Conservation (phyloP, 2,888 invertebrate species). For the Ypsolopha sequella region DNA sequence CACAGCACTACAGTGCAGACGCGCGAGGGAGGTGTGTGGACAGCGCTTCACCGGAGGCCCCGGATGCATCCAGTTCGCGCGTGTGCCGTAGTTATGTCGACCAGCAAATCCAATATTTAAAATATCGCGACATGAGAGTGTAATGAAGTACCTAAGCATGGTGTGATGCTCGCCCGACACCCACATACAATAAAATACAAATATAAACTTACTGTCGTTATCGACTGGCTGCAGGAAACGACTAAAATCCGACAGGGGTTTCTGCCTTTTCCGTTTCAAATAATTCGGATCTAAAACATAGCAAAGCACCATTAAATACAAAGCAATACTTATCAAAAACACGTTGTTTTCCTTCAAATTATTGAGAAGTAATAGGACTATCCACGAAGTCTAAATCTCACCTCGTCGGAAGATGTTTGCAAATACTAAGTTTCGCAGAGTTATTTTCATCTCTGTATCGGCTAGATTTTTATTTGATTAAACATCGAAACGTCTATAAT, state of each 20-base stretch:
- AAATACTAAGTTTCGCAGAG: no score
- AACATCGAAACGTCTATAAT: no score
- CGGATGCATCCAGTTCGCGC: no score
- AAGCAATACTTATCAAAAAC: slow-evolving; percentile 9
- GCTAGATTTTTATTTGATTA: no score
- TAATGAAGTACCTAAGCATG: not conserved
- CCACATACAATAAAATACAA: slow-evolving; percentile 11
- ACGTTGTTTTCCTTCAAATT: slow-evolving; percentile 6
- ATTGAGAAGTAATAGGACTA: slow-evolving; percentile 1
- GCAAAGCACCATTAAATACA: slow-evolving; percentile 10
- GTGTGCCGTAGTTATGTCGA: not conserved
- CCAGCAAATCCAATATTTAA: not conserved
- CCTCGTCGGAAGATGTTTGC: no score
- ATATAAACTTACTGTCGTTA: slow-evolving; percentile 46
- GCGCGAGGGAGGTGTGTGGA: no score
- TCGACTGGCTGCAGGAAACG: slow-evolving; percentile 27
- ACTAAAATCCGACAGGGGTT: slow-evolving; percentile 9
- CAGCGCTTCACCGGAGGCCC: no score
- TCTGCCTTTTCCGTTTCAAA: slow-evolving; percentile 13
- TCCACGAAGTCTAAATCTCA: no score
- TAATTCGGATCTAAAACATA: slow-evolving; percentile 24
- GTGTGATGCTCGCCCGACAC: not conserved
- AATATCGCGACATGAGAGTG: not conserved
- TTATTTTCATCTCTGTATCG: no score
- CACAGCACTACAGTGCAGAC: no score